Evolutionary conservation across 2,888 invertebrate species (phyloP).

Genomic region (Drosophila peninsularis): DNA sequence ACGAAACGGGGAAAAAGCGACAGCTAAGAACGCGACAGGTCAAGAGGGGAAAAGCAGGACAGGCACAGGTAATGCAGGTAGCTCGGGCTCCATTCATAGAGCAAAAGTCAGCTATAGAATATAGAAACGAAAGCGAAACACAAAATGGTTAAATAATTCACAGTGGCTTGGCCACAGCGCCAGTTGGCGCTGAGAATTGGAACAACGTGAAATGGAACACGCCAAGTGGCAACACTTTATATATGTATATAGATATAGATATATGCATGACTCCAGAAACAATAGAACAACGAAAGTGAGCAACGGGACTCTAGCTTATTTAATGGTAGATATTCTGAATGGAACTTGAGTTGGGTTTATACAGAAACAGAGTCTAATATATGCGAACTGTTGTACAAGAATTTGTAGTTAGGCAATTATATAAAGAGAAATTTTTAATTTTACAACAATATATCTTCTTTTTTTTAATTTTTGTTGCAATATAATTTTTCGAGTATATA

Average conservation of each 20-base stretch:
- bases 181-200: constrained; percentile 6
- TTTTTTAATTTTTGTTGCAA: too few relatives aligned
- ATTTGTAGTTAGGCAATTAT: too few relatives aligned
- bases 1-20: constrained; percentile 9
- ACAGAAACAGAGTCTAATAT: too few relatives aligned
- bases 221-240: not conserved
- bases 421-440: too few relatives aligned
- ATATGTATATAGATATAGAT: not conserved
- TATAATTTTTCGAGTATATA: too few relatives aligned
- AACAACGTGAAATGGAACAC: constrained; percentile 12
- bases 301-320: not conserved
- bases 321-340: too few relatives aligned
- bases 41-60: constrained; percentile 32
- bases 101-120: constrained; percentile 35
- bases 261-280: constrained; percentile 5
- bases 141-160: constrained; percentile 37
- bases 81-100: constrained; percentile 25
- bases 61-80: constrained; percentile 10
- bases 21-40: constrained; percentile 52
- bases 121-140: constrained; percentile 42
- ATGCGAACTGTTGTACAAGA: too few relatives aligned
- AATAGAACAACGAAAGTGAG: not conserved
- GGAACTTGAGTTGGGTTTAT: too few relatives aligned
- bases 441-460: too few relatives aligned
- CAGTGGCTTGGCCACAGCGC: constrained; percentile 35